These are phyloP conservation scores for Scaeva pyrastri DNA, from an alignment of 2,888 invertebrate species.

Conservation along the genomic window DNA sequence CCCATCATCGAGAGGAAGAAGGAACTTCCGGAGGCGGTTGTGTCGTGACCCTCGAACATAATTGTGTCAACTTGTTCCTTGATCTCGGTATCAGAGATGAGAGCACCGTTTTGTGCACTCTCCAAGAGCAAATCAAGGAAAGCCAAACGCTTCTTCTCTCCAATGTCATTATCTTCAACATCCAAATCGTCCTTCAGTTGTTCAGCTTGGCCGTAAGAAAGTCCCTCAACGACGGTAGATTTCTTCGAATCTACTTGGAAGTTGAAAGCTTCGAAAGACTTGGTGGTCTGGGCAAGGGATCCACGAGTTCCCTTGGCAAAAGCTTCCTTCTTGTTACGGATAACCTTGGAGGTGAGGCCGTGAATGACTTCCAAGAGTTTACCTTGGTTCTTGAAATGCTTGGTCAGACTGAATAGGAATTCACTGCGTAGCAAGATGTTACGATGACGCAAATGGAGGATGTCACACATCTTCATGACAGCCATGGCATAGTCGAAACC, in stretches of 20 bases:
- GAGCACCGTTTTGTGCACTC: constrained; percentile 89
- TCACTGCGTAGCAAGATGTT: constrained; percentile 92
- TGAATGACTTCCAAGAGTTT: constrained; percentile 91
- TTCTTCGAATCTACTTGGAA: constrained; percentile 70
- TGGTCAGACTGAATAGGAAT: constrained; percentile 90
- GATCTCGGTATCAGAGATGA: constrained; percentile 90
- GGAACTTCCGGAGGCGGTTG: constrained; percentile 92
- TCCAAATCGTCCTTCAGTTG: constrained; percentile 92
- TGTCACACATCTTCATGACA: constrained; percentile 95
- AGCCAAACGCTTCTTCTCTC: constrained; percentile 92
- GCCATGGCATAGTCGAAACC: constrained; percentile 94
- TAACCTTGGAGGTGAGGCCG: constrained; percentile 91
- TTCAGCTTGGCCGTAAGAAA: constrained; percentile 89
- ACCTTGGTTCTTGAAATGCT: constrained; percentile 90
- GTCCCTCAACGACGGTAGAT: constrained; percentile 86
- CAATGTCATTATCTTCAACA: constrained; percentile 90
- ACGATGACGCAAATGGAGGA: constrained; percentile 92
- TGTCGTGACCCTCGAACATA: constrained; percentile 95
- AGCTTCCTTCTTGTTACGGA: constrained; percentile 90
- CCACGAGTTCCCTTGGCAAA: constrained; percentile 87
- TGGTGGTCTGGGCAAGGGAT: constrained; percentile 79
- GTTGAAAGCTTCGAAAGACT: constrained; percentile 73
- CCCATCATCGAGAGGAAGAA: constrained; percentile 92
- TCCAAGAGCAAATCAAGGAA: constrained; percentile 94
- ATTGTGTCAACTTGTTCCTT: constrained; percentile 94